Evolutionary conservation across 2,797 vertebrate genomes (phyloP).

Genomic region (Danio choprae): DNA sequence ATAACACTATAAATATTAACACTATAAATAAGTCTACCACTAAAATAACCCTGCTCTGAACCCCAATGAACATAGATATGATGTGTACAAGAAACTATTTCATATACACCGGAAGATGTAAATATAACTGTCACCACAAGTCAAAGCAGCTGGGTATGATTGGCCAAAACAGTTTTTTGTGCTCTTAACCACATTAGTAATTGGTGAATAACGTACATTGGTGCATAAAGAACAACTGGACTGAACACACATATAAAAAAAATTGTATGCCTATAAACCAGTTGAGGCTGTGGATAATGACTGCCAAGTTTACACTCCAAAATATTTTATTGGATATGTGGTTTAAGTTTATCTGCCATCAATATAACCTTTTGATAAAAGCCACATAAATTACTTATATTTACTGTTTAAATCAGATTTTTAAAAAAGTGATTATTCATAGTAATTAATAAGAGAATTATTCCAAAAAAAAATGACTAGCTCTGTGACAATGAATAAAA

Average conservation of each 20-base stretch:
- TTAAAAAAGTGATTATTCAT: background rate
- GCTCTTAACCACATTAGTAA: constrained; percentile 5
- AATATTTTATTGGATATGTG: background rate
- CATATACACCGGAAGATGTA: background rate
- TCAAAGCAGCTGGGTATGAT: constrained; percentile 18
- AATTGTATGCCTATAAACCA: background rate
- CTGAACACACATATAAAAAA: background rate
- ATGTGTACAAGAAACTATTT: background rate
- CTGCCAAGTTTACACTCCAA: constrained; percentile 1
- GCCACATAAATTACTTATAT: background rate
- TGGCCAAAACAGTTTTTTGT: background rate
- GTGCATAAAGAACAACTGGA: background rate
- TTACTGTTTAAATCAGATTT: background rate
- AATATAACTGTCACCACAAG: background rate
- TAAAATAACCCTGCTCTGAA: background rate
- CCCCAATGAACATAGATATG: background rate
- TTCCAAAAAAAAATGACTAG: too few relatives aligned
- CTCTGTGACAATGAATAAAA: too few relatives aligned
- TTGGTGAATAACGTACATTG: constrained; percentile 17
- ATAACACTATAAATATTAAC: too few relatives aligned
- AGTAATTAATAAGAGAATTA: too few relatives aligned
- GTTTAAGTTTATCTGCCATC: background rate
- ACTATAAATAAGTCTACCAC: background rate
- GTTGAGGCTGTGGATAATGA: background rate
- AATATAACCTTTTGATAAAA: background rate